Evolutionary conservation across 2,888 invertebrate genomes (phyloP).

Genomic region (Xylota segnis): DNA sequence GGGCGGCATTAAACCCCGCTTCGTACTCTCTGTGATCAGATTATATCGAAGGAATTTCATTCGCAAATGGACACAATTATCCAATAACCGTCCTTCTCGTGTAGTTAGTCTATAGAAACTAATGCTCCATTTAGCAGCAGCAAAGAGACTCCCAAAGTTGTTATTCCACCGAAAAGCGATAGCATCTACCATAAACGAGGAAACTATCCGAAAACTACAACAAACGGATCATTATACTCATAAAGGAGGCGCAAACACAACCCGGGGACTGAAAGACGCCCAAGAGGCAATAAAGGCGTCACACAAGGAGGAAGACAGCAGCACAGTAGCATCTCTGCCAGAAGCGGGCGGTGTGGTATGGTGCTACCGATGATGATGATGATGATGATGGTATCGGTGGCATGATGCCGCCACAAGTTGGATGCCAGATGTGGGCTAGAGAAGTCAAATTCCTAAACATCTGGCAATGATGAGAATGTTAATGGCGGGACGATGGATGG

Average conservation of each 20-base stretch:
- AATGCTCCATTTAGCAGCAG: slow-evolving; percentile 25
- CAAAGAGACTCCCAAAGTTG: slow-evolving; percentile 4
- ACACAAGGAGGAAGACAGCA: neutral
- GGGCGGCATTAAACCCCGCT: neutral
- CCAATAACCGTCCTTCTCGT: slow-evolving; percentile 19
- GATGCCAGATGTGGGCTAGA: slow-evolving; percentile 43
- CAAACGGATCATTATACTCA: slow-evolving; percentile 30
- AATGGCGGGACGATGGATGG: neutral
- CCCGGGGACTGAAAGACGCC: slow-evolving; percentile 46
- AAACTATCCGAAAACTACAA: slow-evolving; percentile 37
- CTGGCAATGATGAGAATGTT: slow-evolving; percentile 25
- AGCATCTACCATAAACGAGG: slow-evolving; percentile 19
- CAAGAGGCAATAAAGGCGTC: slow-evolving; percentile 35
- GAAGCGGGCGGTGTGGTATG: neutral
- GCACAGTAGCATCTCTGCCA: slow-evolving; percentile 20
- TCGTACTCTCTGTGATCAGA: neutral
- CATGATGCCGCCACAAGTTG: slow-evolving; percentile 14
- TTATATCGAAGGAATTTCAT: slow-evolving; percentile 3
- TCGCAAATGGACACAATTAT: slow-evolving; percentile 32
- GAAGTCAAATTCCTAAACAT: slow-evolving; percentile 33
- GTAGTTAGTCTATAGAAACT: neutral
- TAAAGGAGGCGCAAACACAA: slow-evolving; percentile 13
- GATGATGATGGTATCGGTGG: slow-evolving; percentile 10
- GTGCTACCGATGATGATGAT: neutral
- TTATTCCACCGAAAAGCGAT: slow-evolving; percentile 11